Conservation (phyloP, 2,113 vertebrate genomes). For the Scomber scombrus region DNA sequence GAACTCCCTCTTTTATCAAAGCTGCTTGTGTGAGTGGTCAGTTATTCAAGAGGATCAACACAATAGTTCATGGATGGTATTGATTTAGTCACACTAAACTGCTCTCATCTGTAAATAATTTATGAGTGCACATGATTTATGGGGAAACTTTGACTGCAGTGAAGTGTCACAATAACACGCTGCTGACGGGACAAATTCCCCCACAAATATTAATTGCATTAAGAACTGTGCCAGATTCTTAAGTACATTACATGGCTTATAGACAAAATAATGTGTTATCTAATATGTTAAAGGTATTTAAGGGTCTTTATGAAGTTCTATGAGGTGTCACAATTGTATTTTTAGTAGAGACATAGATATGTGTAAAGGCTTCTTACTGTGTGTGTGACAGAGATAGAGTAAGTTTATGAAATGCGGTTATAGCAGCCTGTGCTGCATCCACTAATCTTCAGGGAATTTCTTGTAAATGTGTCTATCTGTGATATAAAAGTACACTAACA, state of each 20-base stretch:
- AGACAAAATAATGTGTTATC: constrained; percentile 28
- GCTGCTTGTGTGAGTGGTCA: constrained; percentile 24
- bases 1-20: neutral
- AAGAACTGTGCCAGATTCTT: constrained; percentile 24
- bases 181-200: constrained; percentile 56
- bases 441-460: constrained; percentile 27
- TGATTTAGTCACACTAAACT: constrained; percentile 58
- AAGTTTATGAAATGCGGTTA: neutral
- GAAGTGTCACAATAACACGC: constrained; percentile 50
- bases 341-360: no score
- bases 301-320: neutral
- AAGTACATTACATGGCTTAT: constrained; percentile 9
- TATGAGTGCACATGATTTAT: constrained; percentile 72
- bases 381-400: neutral
- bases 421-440: neutral
- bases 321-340: no score
- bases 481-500: constrained; percentile 22
- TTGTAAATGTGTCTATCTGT: constrained; percentile 29
- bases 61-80: constrained; percentile 51
- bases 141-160: constrained; percentile 54
- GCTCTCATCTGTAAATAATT: constrained; percentile 70
- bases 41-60: constrained; percentile 41
- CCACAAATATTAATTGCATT: constrained; percentile 56
- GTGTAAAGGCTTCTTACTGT: neutral
- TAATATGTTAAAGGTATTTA: constrained; percentile 1